These are phyloP conservation scores for Agonopterix arenella DNA, from an alignment of 2,888 invertebrate genomes.

Conservation along the genomic window DNA sequence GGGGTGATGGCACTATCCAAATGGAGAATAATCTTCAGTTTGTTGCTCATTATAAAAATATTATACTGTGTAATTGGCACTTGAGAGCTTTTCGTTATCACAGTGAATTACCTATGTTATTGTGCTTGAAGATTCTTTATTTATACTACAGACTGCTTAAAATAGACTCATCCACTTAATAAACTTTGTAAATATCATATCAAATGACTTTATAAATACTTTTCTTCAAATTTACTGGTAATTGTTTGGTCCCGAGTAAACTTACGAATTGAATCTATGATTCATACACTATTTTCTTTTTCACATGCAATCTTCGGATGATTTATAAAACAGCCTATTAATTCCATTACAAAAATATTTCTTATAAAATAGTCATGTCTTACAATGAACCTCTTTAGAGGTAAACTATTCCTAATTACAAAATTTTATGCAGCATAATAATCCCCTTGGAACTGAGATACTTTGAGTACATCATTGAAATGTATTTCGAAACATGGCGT, in stretches of 20 bases:
- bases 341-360: slow-evolving; percentile 8
- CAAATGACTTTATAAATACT: too few relatives aligned
- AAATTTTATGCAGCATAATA: slow-evolving; percentile 57
- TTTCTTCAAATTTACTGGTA: too few relatives aligned
- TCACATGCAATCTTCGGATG: slow-evolving; percentile 1
- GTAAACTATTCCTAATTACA: slow-evolving; percentile 12
- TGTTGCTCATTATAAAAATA: slow-evolving; percentile 9
- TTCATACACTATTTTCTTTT: slow-evolving; percentile 23
- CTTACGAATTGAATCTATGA: slow-evolving; percentile 34
- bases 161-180: too few relatives aligned
- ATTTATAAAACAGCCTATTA: slow-evolving; percentile 1
- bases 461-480: slow-evolving; percentile 63
- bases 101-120: slow-evolving; percentile 49
- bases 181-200: too few relatives aligned
- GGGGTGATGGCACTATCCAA: slow-evolving; percentile 50
- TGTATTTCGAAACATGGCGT: slow-evolving; percentile 70
- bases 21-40: slow-evolving; percentile 20
- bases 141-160: too few relatives aligned
- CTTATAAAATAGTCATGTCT: slow-evolving; percentile 21
- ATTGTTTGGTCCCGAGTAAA: slow-evolving; percentile 32
- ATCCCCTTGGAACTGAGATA: slow-evolving; percentile 62
- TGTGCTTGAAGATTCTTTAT: slow-evolving; percentile 33
- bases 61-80: slow-evolving; percentile 42
- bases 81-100: slow-evolving; percentile 54
- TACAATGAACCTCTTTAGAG: slow-evolving; percentile 28